Conservation (phyloP, 1,140 invertebrate genomes). For the Calosoma granatense region DNA sequence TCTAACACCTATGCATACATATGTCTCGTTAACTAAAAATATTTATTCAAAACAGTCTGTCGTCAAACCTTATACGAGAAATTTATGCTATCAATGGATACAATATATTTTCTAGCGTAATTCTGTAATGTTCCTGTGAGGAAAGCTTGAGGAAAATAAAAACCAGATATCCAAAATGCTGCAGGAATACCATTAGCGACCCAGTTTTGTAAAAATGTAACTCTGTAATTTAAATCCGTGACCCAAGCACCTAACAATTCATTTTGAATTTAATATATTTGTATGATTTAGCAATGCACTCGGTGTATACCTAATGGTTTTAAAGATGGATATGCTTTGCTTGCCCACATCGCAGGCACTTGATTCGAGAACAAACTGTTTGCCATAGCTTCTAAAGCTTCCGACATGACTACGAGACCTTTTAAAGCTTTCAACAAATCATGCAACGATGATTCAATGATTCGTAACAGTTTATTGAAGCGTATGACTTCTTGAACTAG, state of each 20-base stretch:
- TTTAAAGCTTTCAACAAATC: slow-evolving; percentile 64
- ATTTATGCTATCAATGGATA: slow-evolving; percentile 66
- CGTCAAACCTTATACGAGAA: slow-evolving; percentile 69
- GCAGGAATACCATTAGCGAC: slow-evolving; percentile 54
- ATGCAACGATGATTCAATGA: slow-evolving; percentile 50
- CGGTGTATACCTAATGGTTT: slow-evolving; percentile 59
- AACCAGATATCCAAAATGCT: slow-evolving; percentile 77
- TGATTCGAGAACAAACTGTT: slow-evolving; percentile 50
- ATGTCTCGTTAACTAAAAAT: too few species aligned
- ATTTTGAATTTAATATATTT: slow-evolving; percentile 1
- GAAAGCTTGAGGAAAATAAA: slow-evolving; percentile 80
- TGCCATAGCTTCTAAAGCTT: slow-evolving; percentile 58
- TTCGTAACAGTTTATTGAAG: slow-evolving; percentile 57
- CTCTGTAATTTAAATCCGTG: slow-evolving; percentile 44
- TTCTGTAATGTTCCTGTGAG: slow-evolving; percentile 75
- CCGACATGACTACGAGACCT: slow-evolving; percentile 69
- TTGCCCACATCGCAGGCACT: slow-evolving; percentile 61
- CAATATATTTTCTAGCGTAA: slow-evolving; percentile 61
- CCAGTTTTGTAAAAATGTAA: slow-evolving; percentile 58
- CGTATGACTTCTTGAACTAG: slow-evolving; percentile 68
- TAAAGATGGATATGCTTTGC: slow-evolving; percentile 67
- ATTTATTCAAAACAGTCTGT: too few species aligned
- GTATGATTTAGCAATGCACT: background rate
- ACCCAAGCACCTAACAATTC: slow-evolving; percentile 51
- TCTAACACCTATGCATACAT: slow-evolving; percentile 44